Evolutionary conservation across 1,140 invertebrate genomes (phyloP).

Genomic region (Bombus confusus): DNA sequence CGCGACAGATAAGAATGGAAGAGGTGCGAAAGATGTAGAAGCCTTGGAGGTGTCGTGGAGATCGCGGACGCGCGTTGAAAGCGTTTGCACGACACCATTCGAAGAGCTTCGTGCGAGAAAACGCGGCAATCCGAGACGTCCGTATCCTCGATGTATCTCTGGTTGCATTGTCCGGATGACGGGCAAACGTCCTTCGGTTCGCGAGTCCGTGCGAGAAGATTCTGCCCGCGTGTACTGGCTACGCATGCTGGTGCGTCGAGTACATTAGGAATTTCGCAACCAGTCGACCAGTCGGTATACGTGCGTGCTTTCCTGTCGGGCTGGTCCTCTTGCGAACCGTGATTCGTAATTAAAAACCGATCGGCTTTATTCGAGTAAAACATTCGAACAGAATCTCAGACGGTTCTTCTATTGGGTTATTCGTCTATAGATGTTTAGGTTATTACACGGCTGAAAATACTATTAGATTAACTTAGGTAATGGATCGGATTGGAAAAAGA

Average conservation of each 20-base stretch:
- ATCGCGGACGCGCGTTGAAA: slow-evolving; percentile 35
- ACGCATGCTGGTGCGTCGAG: neutral
- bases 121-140: slow-evolving; percentile 33
- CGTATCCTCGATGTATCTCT: slow-evolving; percentile 3
- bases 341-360: slow-evolving; percentile 3
- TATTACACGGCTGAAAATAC: too few species aligned
- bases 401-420: neutral
- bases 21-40: neutral
- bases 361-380: too few species aligned
- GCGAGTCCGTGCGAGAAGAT: slow-evolving; percentile 14
- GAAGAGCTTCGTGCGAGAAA: slow-evolving; percentile 30
- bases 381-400: neutral
- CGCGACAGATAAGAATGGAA: neutral
- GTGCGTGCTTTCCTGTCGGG: slow-evolving; percentile 29
- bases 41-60: slow-evolving; percentile 46
- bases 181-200: slow-evolving; percentile 50
- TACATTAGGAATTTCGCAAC: slow-evolving; percentile 56
- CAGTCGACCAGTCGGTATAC: slow-evolving; percentile 21
- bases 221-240: neutral
- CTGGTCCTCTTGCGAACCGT: neutral
- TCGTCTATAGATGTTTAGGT: neutral
- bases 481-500: too few species aligned
- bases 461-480: neutral
- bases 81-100: slow-evolving; percentile 26
- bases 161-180: slow-evolving; percentile 59